Evolutionary conservation across 2,888 invertebrate species (phyloP).

Genomic region (Dyspetes luteomarginatus): DNA sequence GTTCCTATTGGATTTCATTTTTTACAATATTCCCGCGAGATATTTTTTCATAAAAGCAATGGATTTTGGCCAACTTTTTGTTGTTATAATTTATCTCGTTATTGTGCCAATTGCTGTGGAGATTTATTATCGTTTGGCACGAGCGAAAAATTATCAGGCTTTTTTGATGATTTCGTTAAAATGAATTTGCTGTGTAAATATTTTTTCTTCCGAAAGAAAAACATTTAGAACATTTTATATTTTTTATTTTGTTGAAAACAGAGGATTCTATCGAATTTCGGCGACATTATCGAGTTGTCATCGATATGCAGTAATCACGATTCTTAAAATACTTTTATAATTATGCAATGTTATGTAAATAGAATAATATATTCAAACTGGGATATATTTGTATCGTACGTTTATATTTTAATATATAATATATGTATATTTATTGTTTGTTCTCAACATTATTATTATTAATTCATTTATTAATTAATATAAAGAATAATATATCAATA

Average conservation of each 20-base stretch:
- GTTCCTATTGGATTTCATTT: too few species aligned
- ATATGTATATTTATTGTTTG: constrained; percentile 34
- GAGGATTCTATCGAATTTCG: constrained; percentile 3
- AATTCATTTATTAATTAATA: constrained; percentile 51
- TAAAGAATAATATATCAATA: constrained; percentile 23
- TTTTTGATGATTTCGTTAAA: too few species aligned
- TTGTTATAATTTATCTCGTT: too few species aligned
- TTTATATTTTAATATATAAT: constrained; percentile 39
- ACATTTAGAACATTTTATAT: too few species aligned
- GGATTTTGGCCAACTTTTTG: too few species aligned
- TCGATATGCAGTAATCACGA: constrained; percentile 7
- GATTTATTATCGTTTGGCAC: too few species aligned
- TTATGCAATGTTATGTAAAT: constrained; percentile 17
- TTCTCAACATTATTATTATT: constrained; percentile 48
- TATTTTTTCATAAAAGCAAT: constrained; percentile 1
- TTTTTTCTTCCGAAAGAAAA: too few species aligned
- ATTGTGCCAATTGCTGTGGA: too few species aligned
- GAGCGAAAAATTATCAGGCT: too few species aligned
- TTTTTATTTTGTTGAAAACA: not conserved
- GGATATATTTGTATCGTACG: constrained; percentile 46
- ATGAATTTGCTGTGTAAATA: too few species aligned
- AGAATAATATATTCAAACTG: constrained; percentile 26
- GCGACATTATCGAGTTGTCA: constrained; percentile 5
- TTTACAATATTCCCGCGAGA: not conserved
- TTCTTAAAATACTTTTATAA: constrained; percentile 30